Conservation (phyloP, 2,113 vertebrate species). For the Ceyx margarethae region DNA sequence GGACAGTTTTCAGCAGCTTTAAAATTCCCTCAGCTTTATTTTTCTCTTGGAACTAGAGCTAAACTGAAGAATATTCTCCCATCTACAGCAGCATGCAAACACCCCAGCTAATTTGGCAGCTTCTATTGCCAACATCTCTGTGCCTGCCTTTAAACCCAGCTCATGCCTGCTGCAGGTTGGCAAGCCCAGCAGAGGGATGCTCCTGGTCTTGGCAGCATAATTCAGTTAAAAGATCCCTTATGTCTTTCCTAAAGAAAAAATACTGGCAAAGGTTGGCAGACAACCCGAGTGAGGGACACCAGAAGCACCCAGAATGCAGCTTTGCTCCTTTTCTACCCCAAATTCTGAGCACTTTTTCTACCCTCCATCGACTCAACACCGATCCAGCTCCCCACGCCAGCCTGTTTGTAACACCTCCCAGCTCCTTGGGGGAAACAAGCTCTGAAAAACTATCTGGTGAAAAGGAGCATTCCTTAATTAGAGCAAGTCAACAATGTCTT, state of each 20-base stretch:
- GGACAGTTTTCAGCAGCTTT: background rate
- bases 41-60: background rate
- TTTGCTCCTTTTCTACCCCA: background rate
- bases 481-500: background rate
- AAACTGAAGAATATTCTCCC: background rate
- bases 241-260: background rate
- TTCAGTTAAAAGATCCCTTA: background rate
- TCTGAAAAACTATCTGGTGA: background rate
- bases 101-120: background rate
- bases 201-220: fast-evolving
- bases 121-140: background rate
- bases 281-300: background rate
- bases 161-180: fast-evolving
- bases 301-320: background rate
- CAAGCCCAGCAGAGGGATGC: background rate
- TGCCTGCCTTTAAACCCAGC: background rate
- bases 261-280: background rate
- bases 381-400: background rate
- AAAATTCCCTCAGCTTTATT: background rate
- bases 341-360: background rate
- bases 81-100: background rate
- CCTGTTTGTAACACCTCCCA: background rate
- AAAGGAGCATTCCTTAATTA: background rate
- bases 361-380: background rate
- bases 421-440: background rate